Percentiles rank a stretch among this genome's conserved stretches.
phyloP scores from a whole-genome alignment of 2,113 vertebrate species.

The Morphnarchus princeps region DNA sequence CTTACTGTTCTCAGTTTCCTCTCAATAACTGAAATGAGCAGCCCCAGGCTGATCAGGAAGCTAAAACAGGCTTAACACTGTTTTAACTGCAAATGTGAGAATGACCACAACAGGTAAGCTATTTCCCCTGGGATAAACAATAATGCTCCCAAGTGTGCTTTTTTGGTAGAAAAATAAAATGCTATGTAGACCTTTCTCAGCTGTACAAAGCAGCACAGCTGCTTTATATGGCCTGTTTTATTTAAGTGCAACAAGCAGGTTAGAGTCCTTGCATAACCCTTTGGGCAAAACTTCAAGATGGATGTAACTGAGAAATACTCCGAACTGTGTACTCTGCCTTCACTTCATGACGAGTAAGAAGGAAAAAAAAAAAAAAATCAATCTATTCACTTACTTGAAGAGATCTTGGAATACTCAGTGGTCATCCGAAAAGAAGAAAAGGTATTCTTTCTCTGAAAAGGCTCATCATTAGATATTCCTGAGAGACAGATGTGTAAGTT shows the following conservation, averaged over 20 bases:
- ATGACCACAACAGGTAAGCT: not conserved
- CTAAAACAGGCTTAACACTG: not conserved
- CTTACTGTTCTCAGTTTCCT: not conserved
- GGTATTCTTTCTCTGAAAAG: not conserved
- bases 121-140: not conserved
- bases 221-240: not conserved
- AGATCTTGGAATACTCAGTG: not conserved
- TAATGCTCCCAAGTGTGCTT: not conserved
- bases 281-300: not conserved
- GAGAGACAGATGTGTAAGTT: not conserved
- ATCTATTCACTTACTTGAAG: not conserved
- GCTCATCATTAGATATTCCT: not conserved
- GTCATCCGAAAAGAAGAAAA: not conserved
- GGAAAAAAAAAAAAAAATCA: not conserved
- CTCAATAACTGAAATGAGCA: not conserved
- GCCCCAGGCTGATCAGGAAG: not conserved
- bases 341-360: not conserved
- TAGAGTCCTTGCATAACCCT: not conserved
- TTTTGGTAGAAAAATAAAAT: not conserved
- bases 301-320: not conserved
- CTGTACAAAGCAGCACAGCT: not conserved
- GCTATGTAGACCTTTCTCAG: not conserved
- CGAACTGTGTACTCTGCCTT: not conserved
- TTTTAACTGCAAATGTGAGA: not conserved
- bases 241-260: not conserved